Evolutionary conservation across 2,888 invertebrate species (phyloP).

Genomic region (Baccha elongata): DNA sequence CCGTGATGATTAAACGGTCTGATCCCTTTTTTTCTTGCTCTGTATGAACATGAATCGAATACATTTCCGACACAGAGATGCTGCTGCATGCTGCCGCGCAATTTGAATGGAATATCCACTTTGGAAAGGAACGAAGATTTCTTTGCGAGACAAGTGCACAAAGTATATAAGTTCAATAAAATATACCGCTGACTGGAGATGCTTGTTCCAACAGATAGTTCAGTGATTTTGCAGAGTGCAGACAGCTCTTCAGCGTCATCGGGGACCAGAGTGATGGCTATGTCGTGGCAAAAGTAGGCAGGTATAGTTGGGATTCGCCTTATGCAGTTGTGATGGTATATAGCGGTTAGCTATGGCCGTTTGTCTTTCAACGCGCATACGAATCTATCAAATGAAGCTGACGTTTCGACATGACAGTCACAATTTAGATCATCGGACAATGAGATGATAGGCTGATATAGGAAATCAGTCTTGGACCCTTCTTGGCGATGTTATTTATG

Average conservation of each 20-base stretch:
- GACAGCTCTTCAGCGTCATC: constrained; percentile 71
- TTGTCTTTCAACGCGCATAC: constrained; percentile 70
- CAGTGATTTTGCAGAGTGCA: constrained; percentile 55
- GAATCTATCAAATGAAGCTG: constrained; percentile 66
- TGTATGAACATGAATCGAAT: constrained; percentile 7
- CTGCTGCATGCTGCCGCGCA: constrained; percentile 8
- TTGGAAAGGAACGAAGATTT: constrained; percentile 12
- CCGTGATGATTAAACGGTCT: constrained; percentile 56
- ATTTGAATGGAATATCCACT: constrained; percentile 24
- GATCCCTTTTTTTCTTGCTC: constrained; percentile 33
- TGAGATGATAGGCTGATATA: constrained; percentile 59
- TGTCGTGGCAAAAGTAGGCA: constrained; percentile 71
- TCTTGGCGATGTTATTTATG: constrained; percentile 65
- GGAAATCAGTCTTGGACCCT: constrained; percentile 62
- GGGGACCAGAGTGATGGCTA: constrained; percentile 62
- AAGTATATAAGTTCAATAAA: constrained; percentile 67
- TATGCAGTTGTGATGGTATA: neutral
- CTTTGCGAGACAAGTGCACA: constrained; percentile 58
- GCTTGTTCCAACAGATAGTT: constrained; percentile 59
- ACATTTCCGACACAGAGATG: constrained; percentile 55
- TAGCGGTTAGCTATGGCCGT: constrained; percentile 54
- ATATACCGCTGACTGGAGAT: constrained; percentile 50
- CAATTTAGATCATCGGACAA: constrained; percentile 73
- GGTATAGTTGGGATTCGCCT: constrained; percentile 53
- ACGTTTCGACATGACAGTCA: constrained; percentile 68